phyloP scores from a whole-genome alignment of 1,140 invertebrate genomes.

The Rhagoletis pomonella region DNA sequence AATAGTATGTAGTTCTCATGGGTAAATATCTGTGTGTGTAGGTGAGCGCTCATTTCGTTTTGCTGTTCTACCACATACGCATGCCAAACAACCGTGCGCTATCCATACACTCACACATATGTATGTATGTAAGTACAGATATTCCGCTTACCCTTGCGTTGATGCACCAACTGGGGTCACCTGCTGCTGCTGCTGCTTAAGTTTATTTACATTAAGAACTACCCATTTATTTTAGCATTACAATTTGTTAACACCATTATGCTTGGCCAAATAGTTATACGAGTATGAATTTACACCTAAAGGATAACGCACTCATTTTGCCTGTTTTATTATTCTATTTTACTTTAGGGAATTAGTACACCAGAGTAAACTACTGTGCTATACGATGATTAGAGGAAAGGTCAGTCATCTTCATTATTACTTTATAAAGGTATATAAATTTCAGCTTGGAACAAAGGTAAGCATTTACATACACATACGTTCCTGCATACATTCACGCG shows the following conservation, averaged over 20 bases:
- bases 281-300: not conserved
- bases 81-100: no score
- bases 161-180: no score
- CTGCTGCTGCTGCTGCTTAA: not conserved
- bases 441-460: not conserved
- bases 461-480: no score
- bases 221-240: not conserved
- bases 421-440: not conserved
- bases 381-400: not conserved
- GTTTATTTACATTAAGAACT: not conserved
- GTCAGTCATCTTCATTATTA: conserved; percentile 11
- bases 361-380: no score
- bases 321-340: conserved; percentile 19
- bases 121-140: no score
- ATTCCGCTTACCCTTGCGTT: no score
- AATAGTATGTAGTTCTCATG: no score
- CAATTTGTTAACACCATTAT: not conserved
- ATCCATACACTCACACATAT: no score
- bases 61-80: no score
- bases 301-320: not conserved
- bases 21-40: no score
- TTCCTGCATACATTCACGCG: no score
- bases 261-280: not conserved
- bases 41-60: no score
- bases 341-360: not conserved